Conservation (phyloP, 2,113 vertebrate genomes). For the Dipodomys spectabilis region DNA sequence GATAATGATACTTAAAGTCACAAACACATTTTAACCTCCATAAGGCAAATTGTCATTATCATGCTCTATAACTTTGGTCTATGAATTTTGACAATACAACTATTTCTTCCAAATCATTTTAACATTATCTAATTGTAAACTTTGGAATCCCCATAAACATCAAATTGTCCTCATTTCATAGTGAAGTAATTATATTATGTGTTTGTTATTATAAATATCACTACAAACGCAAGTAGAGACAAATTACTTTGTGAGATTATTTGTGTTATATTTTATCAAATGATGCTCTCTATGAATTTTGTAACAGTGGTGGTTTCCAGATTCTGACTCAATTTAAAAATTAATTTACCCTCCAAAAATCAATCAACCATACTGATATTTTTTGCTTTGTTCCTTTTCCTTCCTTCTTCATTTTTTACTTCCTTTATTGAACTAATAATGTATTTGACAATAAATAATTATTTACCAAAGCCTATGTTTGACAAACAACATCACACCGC, state of each 20-base stretch:
- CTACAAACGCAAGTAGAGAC: background rate
- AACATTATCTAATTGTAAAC: slow-evolving; percentile 2
- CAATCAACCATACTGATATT: background rate
- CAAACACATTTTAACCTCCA: no score
- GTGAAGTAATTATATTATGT: background rate
- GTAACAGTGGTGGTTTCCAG: background rate
- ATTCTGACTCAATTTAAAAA: slow-evolving; percentile 26
- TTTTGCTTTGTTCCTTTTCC: background rate
- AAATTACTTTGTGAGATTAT: slow-evolving; percentile 8
- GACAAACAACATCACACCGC: background rate
- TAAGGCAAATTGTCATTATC: no score
- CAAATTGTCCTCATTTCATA: slow-evolving; percentile 4
- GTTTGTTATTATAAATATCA: background rate
- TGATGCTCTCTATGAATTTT: background rate
- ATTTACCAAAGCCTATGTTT: background rate
- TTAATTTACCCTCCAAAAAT: background rate
- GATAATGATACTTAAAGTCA: no score
- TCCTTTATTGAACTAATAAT: background rate
- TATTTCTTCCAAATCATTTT: background rate
- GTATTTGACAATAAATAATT: background rate
- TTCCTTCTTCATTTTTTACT: background rate
- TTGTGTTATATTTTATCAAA: background rate
- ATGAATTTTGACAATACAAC: no score
- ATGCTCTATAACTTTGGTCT: no score
- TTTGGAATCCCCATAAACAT: background rate